Evolutionary conservation across 2,797 vertebrate genomes (phyloP), one percentile per base, ranked within the genome.

Genomic region (Alosa sapidissima): DNA sequence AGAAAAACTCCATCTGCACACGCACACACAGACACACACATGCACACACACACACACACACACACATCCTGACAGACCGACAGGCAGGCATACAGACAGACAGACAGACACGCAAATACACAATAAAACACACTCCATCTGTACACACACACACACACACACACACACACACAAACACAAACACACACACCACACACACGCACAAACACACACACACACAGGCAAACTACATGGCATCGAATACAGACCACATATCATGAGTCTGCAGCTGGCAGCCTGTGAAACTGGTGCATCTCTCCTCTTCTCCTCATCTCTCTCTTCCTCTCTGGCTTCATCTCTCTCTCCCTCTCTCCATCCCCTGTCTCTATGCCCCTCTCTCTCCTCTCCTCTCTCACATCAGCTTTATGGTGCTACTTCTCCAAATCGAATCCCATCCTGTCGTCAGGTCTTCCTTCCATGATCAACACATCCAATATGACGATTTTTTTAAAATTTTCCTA

Each of bases 1-100:
- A 78, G 28, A 78, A 3, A 78, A 78, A 36, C 72, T 78, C 28
- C n/a, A 33, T 78, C 52, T 54, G 52, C 52, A 58, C 21, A n/a
- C 45, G 11, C 21, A 90, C 89, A 92, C 91, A 94, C 93, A 91
- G 87, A 90, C 83, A 91, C 41, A 65, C 10, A 16, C 75, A 62
- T 28, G 28, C 52, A 84, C 52, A 45, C 11, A 62, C 58, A 62
- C 19, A 65, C 60, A 65, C 60, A 65, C 60, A 58, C 55, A 9
- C 62, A 28, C 24, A 55, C 62, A 84, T 14, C 19, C 54, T 55
- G 54, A 21, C 54, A 55, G 68, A 41, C 7, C 19, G 11, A 72
- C 5, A 72, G 68, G 36, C 36, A 72, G 13, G 13, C 28, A 72
- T 4, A 72, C 2, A 36, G 36, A 41, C 4, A 72, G 10, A 72